Conservation (phyloP, 2,113 vertebrate species). For the Grus americana region DNA sequence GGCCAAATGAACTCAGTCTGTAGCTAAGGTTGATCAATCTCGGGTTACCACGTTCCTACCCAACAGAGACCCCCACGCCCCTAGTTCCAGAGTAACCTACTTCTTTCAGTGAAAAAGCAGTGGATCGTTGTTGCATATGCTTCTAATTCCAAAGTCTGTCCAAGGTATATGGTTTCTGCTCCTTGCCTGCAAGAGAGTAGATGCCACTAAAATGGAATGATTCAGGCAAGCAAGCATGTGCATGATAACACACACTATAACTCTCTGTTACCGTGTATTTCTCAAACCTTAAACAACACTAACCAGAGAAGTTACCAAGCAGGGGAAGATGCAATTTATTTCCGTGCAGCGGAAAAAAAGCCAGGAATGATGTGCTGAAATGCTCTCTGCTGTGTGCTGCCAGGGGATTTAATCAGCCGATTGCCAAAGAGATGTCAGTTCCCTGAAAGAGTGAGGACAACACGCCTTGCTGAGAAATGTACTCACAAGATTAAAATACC, state of each 20-base stretch:
- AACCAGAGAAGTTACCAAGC: background rate
- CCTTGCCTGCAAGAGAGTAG: background rate
- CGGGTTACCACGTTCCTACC: background rate
- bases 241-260: background rate
- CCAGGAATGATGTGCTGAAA: constrained; percentile 28
- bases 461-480: constrained; percentile 17
- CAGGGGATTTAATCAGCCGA: constrained; percentile 55
- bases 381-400: constrained; percentile 21
- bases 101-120: background rate
- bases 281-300: background rate
- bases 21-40: background rate
- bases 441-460: constrained; percentile 53
- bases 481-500: constrained; percentile 29
- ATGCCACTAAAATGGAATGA: background rate
- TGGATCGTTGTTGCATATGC: background rate
- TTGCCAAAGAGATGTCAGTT: constrained; percentile 59
- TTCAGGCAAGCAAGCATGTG: background rate
- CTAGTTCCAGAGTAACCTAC: background rate
- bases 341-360: background rate
- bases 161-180: background rate
- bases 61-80: background rate
- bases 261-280: background rate
- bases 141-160: background rate
- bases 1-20: background rate
- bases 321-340: constrained; percentile 3